Evolutionary conservation across 2,888 invertebrate species (phyloP).

Genomic region (Hyles lineata): DNA sequence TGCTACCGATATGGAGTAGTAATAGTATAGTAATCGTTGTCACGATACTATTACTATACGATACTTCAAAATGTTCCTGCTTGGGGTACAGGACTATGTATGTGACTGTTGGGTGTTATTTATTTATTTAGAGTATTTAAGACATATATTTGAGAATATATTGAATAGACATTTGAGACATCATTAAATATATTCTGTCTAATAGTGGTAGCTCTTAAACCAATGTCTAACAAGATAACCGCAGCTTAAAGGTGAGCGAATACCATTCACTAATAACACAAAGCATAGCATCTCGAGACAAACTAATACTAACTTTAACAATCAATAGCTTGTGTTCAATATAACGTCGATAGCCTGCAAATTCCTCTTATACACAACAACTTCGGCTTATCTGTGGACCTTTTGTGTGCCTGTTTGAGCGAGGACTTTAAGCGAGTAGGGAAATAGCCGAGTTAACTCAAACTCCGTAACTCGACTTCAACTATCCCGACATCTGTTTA

Average conservation of each 20-base stretch:
- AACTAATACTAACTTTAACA: constrained; percentile 3
- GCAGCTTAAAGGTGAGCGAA: not conserved
- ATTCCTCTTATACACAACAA: constrained; percentile 25
- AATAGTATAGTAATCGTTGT: no score
- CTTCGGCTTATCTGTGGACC: constrained; percentile 21
- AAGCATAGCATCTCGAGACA: not conserved
- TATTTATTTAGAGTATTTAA: no score
- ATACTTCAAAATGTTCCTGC: no score
- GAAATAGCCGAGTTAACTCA: constrained; percentile 27
- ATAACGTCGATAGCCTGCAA: constrained; percentile 1
- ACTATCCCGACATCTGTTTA: constrained; percentile 28
- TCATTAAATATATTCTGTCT: no score
- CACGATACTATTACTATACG: no score
- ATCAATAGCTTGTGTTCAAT: constrained; percentile 8
- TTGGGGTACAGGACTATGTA: no score
- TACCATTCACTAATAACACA: not conserved
- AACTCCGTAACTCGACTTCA: constrained; percentile 28
- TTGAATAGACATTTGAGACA: no score
- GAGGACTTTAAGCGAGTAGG: constrained; percentile 20
- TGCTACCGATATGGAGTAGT: no score
- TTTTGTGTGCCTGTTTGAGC: constrained; percentile 26
- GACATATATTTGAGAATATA: no score
- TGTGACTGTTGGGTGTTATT: no score
- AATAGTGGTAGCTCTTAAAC: not conserved
- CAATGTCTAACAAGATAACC: not conserved